Conservation (phyloP, 37 sponge, comb jelly and placozoan species). For the Eunapius fragilis region DNA sequence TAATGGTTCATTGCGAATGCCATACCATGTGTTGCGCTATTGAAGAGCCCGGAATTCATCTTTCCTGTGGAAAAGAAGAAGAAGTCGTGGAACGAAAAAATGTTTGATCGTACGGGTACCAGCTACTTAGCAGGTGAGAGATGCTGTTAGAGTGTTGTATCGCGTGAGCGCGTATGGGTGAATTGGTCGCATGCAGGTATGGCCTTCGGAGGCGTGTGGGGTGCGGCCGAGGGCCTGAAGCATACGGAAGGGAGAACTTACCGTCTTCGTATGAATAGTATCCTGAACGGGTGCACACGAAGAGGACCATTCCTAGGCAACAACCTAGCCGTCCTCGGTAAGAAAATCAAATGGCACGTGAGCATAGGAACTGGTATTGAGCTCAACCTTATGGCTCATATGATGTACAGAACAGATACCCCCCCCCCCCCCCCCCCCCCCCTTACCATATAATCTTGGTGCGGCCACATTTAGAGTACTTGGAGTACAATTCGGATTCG, state of each 20-base stretch:
- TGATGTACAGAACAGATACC: too few species aligned
- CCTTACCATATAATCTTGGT: too few species aligned
- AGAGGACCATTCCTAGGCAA: constrained; percentile 82
- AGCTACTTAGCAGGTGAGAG: constrained; percentile 60
- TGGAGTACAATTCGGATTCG: too few species aligned
- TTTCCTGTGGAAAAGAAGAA: constrained; percentile 71
- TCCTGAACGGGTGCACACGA: constrained; percentile 69
- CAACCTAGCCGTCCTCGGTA: constrained; percentile 71
- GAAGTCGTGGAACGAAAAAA: constrained; percentile 60
- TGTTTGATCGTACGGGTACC: constrained; percentile 69
- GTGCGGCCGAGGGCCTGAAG: constrained; percentile 56
- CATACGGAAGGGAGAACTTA: constrained; percentile 27
- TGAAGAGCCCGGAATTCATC: constrained; percentile 75
- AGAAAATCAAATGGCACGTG: constrained; percentile 1
- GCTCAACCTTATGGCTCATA: too few species aligned
- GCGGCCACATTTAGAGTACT: too few species aligned
- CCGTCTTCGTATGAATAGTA: constrained; percentile 43
- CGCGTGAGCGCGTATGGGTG: too few species aligned
- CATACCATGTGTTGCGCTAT: background rate
- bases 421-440: too few species aligned
- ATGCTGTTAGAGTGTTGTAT: background rate
- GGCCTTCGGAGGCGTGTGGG: constrained; percentile 68
- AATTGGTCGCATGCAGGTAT: constrained; percentile 13
- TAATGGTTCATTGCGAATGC: background rate
- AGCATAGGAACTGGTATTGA: too few species aligned